Base-by-base conservation (phyloP, 2,113 vertebrate species). In the Tychaedon coryphoeus region DNA sequence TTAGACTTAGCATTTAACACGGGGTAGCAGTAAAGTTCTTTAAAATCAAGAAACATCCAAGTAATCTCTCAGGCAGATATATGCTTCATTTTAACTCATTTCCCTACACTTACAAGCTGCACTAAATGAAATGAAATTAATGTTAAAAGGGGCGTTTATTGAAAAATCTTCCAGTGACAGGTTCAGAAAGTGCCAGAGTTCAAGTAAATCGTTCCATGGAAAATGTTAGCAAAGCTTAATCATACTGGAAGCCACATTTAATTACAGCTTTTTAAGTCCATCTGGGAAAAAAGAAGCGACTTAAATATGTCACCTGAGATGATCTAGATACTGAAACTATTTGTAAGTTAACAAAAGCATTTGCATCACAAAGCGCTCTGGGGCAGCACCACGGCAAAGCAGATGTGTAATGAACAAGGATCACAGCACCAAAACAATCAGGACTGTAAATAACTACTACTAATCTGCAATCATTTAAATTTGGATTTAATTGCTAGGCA, bases 251-350 rank as follows among this genome's bases (percentile, higher is more conserved):
- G 95, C 97, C 96, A 92, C 95, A 96, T 97, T 96, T 98, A 98
- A 98, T 98, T 98, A 97, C 95, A 97, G 97, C 96, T 96, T 96
- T 98, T 95, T 91, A 90, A 95, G 94, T 97, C 76, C 92, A 97
- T 96, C 97, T 96, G 97, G 94, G 95, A 96, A 96, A 94, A 96
- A 98, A 96, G 91, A 96, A 98, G 94, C 86, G 90, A 94, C 97
- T 98, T 97, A 97, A 94, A 95, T 87, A 86, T 96, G 94, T 96
- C 97, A 97, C 97, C 97, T 82, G 93, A 97, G 94, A 98, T 97
- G 96, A 97, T 97, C 95, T 86, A 95, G 97, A 97, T 96, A 92
- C 97, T 96, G 94, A 87, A 95, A 94, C 81, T 94, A 95, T 96
- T 94, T 96, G 94, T 94, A 96, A 97, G 88, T 96, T 91, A 95